Conservation (phyloP, 1,140 invertebrate species). For the Wasmannia auropunctata region DNA sequence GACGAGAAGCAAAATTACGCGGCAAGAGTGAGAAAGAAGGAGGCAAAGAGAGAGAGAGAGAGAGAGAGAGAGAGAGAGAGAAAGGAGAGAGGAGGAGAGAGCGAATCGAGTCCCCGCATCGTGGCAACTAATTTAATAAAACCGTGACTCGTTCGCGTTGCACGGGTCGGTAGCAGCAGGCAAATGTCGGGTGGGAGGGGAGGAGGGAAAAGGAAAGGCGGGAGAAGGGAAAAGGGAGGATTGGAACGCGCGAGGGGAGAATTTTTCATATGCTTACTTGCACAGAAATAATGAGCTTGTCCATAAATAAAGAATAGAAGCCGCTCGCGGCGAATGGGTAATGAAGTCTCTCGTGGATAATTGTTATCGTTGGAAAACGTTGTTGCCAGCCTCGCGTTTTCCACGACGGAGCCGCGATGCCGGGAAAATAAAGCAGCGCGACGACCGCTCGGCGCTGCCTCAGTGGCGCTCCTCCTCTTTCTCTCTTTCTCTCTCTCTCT, state of each 20-base stretch:
- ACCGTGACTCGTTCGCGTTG: constrained; percentile 68
- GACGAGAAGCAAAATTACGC: constrained; percentile 44
- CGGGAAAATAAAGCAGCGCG: constrained; percentile 63
- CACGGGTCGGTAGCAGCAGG: constrained; percentile 34
- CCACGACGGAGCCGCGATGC: constrained; percentile 62
- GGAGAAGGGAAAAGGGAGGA: constrained; percentile 59
- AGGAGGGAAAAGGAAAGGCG: constrained; percentile 48
- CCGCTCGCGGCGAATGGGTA: constrained; percentile 81
- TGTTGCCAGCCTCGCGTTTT: constrained; percentile 73
- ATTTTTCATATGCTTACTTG: constrained; percentile 85
- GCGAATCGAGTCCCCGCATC: constrained; percentile 35
- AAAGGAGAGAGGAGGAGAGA: constrained; percentile 6
- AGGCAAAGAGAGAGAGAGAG: constrained; percentile 27
- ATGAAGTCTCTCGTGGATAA: constrained; percentile 84
- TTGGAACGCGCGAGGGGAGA: constrained; percentile 69
- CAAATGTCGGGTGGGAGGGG: constrained; percentile 41
- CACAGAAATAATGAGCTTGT: constrained; percentile 85
- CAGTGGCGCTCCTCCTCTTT: not conserved
- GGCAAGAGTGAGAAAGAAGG: not conserved
- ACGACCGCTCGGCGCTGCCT: constrained; percentile 27
- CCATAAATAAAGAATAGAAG: constrained; percentile 84
- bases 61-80: constrained; percentile 7
- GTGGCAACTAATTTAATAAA: constrained; percentile 74
- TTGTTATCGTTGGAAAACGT: constrained; percentile 81
- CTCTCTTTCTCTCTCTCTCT: not conserved